A percentile compares a stretch with the other conserved stretches of the same genome.
phyloP scores from a whole-genome alignment of 2,888 invertebrate genomes.

The Panopea generosa region DNA sequence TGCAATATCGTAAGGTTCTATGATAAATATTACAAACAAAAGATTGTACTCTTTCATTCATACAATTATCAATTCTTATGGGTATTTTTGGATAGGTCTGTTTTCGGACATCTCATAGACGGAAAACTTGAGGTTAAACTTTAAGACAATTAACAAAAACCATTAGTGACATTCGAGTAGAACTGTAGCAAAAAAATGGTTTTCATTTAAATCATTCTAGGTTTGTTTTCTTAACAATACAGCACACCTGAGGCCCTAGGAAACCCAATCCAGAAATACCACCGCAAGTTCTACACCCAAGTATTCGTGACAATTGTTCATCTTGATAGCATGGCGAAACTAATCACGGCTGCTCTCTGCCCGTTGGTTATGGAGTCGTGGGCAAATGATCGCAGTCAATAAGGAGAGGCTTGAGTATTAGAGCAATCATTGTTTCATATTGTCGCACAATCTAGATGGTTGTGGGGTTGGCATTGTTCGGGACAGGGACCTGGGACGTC shows the following conservation, averaged over 20 bases:
- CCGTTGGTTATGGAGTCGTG: slow-evolving; percentile 34
- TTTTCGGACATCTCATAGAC: not conserved
- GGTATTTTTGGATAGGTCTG: too few relatives aligned
- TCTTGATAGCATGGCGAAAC: slow-evolving; percentile 16
- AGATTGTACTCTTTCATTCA: too few relatives aligned
- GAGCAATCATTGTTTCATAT: slow-evolving; percentile 21
- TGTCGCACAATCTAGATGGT: slow-evolving; percentile 19
- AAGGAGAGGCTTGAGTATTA: slow-evolving; percentile 5
- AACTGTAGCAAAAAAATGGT: too few relatives aligned
- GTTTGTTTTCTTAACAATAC: slow-evolving; percentile 9
- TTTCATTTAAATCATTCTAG: too few relatives aligned
- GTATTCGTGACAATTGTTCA: slow-evolving; percentile 34
- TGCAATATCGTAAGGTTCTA: too few relatives aligned
- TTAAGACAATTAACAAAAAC: too few relatives aligned
- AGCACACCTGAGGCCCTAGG: slow-evolving; percentile 23
- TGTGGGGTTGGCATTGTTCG: slow-evolving; percentile 10
- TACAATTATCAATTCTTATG: too few relatives aligned
- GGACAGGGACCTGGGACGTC: slow-evolving; percentile 36
- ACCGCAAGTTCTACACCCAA: slow-evolving; percentile 26
- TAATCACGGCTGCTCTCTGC: slow-evolving; percentile 30
- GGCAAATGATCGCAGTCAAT: slow-evolving; percentile 39
- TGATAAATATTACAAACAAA: too few relatives aligned
- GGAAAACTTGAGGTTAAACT: too few relatives aligned
- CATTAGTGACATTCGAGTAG: too few relatives aligned
- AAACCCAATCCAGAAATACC: slow-evolving; percentile 25